Evolutionary conservation across 37 sponge, comb jelly and placozoan genomes (phyloP).

Genomic region (Geodia barretti): DNA sequence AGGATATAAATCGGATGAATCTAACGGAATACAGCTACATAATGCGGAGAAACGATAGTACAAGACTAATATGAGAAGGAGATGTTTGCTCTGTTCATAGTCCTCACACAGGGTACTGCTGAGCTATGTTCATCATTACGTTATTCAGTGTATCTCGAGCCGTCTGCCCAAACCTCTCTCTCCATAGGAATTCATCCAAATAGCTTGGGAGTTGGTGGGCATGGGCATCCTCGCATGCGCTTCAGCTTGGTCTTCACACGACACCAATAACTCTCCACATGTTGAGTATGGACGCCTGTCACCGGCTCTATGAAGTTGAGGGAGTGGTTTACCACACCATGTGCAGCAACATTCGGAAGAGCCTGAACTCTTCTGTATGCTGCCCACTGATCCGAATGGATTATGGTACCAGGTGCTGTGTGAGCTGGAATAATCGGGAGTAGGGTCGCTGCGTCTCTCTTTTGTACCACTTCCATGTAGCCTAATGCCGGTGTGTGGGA

Average conservation of each 20-base stretch:
- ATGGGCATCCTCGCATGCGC: constrained; percentile 54
- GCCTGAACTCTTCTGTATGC: constrained; percentile 17
- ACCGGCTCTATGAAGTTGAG: constrained; percentile 40
- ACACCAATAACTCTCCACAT: constrained; percentile 68
- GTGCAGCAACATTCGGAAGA: too few species aligned
- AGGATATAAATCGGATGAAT: too few species aligned
- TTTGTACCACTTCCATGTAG: constrained; percentile 60
- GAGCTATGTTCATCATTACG: too few species aligned
- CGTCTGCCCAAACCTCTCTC: constrained; percentile 57
- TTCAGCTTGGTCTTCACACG: constrained; percentile 59
- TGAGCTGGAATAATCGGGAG: constrained; percentile 66
- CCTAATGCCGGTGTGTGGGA: constrained; percentile 36
- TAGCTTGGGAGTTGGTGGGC: constrained; percentile 43
- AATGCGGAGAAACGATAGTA: too few species aligned
- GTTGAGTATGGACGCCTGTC: constrained; percentile 67
- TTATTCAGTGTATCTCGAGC: too few species aligned
- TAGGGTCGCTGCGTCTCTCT: constrained; percentile 53
- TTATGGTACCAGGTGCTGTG: constrained; percentile 45
- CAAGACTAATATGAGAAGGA: too few species aligned
- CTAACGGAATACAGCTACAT: too few species aligned
- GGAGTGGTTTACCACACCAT: constrained; percentile 6
- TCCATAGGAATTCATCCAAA: constrained; percentile 79
- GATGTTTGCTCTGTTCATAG: too few species aligned
- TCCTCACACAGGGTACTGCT: too few species aligned
- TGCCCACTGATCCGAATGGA: constrained; percentile 69